These are phyloP conservation scores for Bufo gargarizans DNA, from an alignment of 2,113 vertebrate species.

Conservation along the genomic window DNA sequence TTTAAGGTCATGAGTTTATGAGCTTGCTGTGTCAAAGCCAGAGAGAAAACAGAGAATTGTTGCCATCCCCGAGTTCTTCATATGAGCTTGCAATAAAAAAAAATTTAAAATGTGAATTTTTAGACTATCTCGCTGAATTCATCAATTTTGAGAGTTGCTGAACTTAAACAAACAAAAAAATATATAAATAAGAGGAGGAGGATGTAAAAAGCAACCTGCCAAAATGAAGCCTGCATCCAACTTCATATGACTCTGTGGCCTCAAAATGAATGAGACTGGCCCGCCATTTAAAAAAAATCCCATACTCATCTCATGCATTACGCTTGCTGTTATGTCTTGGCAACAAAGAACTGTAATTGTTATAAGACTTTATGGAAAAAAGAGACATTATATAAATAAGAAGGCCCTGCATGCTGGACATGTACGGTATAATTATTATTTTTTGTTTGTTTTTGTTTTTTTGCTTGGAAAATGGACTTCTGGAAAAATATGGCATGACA, in stretches of 20 bases:
- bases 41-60: slow-evolving; percentile 65
- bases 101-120: slow-evolving; percentile 71
- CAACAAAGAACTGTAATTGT: slow-evolving; percentile 86
- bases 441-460: slow-evolving; percentile 69
- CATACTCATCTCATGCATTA: slow-evolving; percentile 96
- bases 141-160: slow-evolving; percentile 81
- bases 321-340: slow-evolving; percentile 92
- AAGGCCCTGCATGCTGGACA: slow-evolving; percentile 99
- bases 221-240: slow-evolving; percentile 82
- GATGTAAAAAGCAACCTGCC: slow-evolving; percentile 77
- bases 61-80: slow-evolving; percentile 79
- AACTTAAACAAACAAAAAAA: slow-evolving; percentile 70
- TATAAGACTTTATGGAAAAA: slow-evolving; percentile 84
- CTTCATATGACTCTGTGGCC: slow-evolving; percentile 79
- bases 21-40: slow-evolving; percentile 81
- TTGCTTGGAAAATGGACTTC: slow-evolving; percentile 90
- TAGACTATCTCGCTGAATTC: slow-evolving; percentile 82
- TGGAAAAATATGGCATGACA: slow-evolving; percentile 92
- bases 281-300: slow-evolving; percentile 78
- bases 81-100: slow-evolving; percentile 78
- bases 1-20: slow-evolving; percentile 75
- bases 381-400: slow-evolving; percentile 90
- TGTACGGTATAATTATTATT: slow-evolving; percentile 91
- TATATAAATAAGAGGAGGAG: slow-evolving; percentile 34
- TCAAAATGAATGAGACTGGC: slow-evolving; percentile 81